Conservation (phyloP, 2,888 invertebrate species). For the Magallana nippona region DNA sequence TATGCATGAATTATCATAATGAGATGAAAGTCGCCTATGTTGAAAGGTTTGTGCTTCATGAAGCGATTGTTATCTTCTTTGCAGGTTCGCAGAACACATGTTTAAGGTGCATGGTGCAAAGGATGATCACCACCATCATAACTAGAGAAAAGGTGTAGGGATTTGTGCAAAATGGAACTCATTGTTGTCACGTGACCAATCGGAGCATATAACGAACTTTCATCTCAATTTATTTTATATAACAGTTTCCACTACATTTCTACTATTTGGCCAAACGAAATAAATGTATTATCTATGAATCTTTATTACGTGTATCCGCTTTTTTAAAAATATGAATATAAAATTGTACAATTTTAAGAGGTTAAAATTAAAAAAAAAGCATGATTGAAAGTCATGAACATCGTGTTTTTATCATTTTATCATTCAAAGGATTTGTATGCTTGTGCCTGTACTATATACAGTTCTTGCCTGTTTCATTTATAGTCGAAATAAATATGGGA, state of each 20-base stretch:
- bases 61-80: constrained; percentile 42
- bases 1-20: constrained; percentile 33
- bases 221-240: not conserved
- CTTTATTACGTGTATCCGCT: too few species aligned
- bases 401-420: not conserved
- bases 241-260: not conserved
- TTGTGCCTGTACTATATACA: not conserved
- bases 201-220: not conserved
- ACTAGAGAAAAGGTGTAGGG: constrained; percentile 1
- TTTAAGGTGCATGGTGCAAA: constrained; percentile 71
- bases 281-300: too few species aligned
- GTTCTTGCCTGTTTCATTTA: constrained; percentile 7
- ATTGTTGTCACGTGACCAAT: constrained; percentile 4
- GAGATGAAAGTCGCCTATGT: constrained; percentile 14
- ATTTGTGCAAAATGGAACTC: not conserved
- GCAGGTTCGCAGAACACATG: constrained; percentile 79
- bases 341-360: too few species aligned
- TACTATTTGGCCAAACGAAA: not conserved
- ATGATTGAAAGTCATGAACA: not conserved
- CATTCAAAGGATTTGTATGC: not conserved
- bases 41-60: not conserved
- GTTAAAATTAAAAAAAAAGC: too few species aligned
- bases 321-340: too few species aligned
- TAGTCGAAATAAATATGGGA: constrained; percentile 19
- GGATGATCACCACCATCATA: constrained; percentile 10